Conservation (phyloP, 2,888 invertebrate species). For the Scelioninae gen. 1 region DNA sequence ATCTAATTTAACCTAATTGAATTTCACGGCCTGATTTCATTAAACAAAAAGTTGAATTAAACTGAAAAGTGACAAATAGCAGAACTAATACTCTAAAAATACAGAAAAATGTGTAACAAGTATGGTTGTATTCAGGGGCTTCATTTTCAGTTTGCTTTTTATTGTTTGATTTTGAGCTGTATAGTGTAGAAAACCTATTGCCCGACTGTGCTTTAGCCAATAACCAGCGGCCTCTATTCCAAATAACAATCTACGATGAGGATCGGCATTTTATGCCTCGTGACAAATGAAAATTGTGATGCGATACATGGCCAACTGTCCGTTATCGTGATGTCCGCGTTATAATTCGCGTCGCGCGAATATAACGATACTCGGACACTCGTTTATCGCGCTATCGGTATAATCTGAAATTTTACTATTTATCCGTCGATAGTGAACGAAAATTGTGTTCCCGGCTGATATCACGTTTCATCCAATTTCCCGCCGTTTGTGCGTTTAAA, state of each 20-base stretch:
- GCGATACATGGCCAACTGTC: conserved; percentile 57
- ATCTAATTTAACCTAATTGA: neutral
- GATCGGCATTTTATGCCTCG: conserved; percentile 67
- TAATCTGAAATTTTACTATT: conserved; percentile 71
- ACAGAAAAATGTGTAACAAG: too few species aligned
- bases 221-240: conserved; percentile 41
- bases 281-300: conserved; percentile 73
- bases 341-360: conserved; percentile 67
- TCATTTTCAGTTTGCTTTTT: too few species aligned
- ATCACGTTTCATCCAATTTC: conserved; percentile 66
- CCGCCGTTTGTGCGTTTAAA: conserved; percentile 44
- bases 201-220: conserved; percentile 23
- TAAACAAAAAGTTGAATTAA: too few species aligned
- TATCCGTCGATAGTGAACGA: conserved; percentile 73
- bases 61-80: too few species aligned
- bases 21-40: too few species aligned
- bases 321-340: conserved; percentile 66
- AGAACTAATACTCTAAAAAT: too few species aligned
- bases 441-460: conserved; percentile 73
- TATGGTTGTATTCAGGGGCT: too few species aligned
- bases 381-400: conserved; percentile 66
- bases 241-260: conserved; percentile 58
- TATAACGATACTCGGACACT: conserved; percentile 58
- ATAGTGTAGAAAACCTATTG: conserved; percentile 11
- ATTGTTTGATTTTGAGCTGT: conserved; percentile 13